Percentiles rank a stretch among this genome's conserved stretches.
These are phyloP conservation scores for Mermis nigrescens DNA, from an alignment of 2,888 invertebrate species.

Conservation along the genomic window DNA sequence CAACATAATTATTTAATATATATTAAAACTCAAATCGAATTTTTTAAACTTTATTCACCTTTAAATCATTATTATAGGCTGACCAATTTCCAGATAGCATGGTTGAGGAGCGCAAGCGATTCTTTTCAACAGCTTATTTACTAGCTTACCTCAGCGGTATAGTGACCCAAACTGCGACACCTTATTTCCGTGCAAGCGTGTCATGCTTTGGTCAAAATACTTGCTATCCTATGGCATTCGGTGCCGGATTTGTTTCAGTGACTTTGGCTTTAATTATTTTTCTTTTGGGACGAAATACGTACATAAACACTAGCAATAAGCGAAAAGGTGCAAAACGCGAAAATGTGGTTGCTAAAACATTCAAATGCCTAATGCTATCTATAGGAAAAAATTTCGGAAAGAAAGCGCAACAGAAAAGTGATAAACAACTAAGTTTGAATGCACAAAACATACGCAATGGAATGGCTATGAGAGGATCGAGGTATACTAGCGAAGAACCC, in stretches of 20 bases:
- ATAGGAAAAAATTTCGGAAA: too few relatives aligned
- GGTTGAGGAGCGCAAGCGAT: not conserved
- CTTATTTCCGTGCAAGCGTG: not conserved
- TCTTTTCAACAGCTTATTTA: not conserved
- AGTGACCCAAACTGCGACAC: not conserved
- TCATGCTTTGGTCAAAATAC: not conserved
- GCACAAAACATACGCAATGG: too few relatives aligned
- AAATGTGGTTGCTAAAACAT: not conserved
- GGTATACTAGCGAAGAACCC: not conserved
- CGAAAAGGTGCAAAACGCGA: too few relatives aligned
- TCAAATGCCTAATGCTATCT: not conserved
- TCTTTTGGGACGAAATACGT: not conserved
- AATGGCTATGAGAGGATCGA: not conserved
- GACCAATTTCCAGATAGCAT: constrained; percentile 52
- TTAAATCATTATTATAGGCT: too few relatives aligned
- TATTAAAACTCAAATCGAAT: too few relatives aligned
- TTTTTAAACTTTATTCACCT: too few relatives aligned
- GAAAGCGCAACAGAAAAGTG: too few relatives aligned
- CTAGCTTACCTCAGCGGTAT: not conserved
- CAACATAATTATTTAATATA: too few relatives aligned
- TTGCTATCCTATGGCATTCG: not conserved
- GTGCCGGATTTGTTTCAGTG: not conserved
- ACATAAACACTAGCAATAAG: too few relatives aligned
- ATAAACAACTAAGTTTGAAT: too few relatives aligned
- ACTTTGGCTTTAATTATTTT: not conserved